Evolutionary conservation across 2,797 vertebrate species (phyloP).

Genomic region (Lacerta viridis): DNA sequence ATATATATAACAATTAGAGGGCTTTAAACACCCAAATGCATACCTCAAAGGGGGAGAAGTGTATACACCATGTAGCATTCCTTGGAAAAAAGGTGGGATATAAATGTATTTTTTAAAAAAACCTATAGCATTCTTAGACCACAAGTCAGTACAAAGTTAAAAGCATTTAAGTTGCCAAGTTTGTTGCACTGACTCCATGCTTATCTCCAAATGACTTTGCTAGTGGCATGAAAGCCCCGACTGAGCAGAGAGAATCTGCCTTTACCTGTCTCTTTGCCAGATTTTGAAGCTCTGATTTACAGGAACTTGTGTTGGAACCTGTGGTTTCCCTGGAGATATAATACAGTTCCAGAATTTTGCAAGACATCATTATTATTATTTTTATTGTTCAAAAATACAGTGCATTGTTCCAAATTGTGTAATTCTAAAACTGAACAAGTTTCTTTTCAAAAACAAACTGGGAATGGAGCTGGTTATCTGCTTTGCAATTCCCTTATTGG

Average conservation of each 20-base stretch:
- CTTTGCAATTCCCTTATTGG: too few species aligned
- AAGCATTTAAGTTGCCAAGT: background rate
- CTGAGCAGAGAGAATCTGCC: background rate
- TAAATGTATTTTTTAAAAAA: too few species aligned
- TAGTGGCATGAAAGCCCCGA: background rate
- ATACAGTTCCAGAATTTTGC: background rate
- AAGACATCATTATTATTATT: background rate
- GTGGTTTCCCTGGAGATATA: too few species aligned
- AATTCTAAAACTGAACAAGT: background rate
- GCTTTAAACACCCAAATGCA: too few species aligned
- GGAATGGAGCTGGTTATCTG: too few species aligned
- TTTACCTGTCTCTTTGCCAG: background rate
- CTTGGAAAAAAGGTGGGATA: too few species aligned
- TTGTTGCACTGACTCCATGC: background rate
- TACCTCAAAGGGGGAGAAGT: too few species aligned
- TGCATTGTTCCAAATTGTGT: background rate
- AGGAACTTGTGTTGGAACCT: too few species aligned
- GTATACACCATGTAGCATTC: too few species aligned
- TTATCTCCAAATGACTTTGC: background rate
- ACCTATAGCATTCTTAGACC: background rate
- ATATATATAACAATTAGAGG: too few species aligned
- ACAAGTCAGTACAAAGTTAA: background rate
- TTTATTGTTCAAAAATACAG: too few species aligned
- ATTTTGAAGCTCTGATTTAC: background rate
- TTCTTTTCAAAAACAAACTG: too few species aligned